Conservation (phyloP, 2,888 invertebrate species). For the Torymus tubicola region DNA sequence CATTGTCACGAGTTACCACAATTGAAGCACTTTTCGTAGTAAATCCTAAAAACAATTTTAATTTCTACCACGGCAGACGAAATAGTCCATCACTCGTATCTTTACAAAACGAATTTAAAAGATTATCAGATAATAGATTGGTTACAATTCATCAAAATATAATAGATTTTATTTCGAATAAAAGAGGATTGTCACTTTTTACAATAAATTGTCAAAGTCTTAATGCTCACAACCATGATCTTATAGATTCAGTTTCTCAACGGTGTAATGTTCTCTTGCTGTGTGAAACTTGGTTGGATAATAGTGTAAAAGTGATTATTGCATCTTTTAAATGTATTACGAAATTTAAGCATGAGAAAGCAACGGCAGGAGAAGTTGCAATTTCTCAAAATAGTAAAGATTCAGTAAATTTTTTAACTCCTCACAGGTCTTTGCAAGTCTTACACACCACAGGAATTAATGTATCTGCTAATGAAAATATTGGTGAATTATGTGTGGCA, state of each 20-base stretch:
- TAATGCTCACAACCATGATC: conserved; percentile 7
- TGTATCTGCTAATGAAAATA: too few species aligned
- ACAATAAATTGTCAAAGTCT: conserved; percentile 42
- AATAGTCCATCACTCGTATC: background rate
- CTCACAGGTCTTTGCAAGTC: too few species aligned
- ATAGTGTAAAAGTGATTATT: conserved; percentile 24
- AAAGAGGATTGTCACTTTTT: background rate
- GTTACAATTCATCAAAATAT: conserved; percentile 2
- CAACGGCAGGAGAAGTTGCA: conserved; percentile 29
- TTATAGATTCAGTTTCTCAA: background rate
- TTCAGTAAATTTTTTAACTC: too few species aligned
- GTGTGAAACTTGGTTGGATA: conserved; percentile 31
- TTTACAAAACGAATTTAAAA: conserved; percentile 8
- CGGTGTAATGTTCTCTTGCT: conserved; percentile 3
- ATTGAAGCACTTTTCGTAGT: conserved; percentile 38
- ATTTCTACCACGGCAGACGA: conserved; percentile 37
- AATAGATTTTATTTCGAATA: too few species aligned
- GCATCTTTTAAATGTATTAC: conserved; percentile 21
- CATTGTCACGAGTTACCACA: conserved; percentile 40
- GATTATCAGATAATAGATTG: background rate
- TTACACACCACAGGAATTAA: too few species aligned
- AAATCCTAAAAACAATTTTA: background rate
- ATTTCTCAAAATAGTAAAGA: conserved; percentile 26
- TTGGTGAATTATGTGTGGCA: too few species aligned
- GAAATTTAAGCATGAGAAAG: conserved; percentile 9